Evolutionary conservation across 2,797 vertebrate genomes (phyloP).

Genomic region (Hypotaenidia philippensis): DNA sequence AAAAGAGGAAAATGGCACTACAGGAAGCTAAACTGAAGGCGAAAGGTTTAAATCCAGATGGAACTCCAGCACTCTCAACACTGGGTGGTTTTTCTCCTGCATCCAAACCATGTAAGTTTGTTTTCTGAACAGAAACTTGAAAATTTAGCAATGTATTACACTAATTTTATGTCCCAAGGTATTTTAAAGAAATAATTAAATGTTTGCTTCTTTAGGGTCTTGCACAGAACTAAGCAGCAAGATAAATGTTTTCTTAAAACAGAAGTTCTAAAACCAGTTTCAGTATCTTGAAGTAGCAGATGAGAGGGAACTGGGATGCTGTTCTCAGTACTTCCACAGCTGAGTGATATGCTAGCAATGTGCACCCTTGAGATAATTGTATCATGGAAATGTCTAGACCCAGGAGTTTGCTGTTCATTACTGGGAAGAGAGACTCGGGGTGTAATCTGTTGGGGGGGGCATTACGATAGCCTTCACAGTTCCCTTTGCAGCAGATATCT

Average conservation of each 20-base stretch:
- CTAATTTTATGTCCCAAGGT: background rate
- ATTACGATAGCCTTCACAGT: accelerated
- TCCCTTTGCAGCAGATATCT: background rate
- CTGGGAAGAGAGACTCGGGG: background rate
- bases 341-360: accelerated
- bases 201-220: background rate
- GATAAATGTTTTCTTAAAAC: background rate
- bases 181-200: background rate
- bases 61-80: conserved; percentile 93
- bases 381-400: background rate
- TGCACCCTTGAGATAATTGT: background rate
- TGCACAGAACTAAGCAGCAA: background rate
- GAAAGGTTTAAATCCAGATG: conserved; percentile 97
- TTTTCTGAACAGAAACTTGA: background rate
- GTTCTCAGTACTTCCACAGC: background rate
- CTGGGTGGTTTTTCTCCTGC: conserved; percentile 96
- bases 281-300: background rate
- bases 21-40: conserved; percentile 97
- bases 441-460: accelerated
- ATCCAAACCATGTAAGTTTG: conserved; percentile 92
- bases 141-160: no score
- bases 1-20: conserved; percentile 93
- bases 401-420: background rate
- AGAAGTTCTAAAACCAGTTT: background rate
- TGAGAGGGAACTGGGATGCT: background rate